Evolutionary conservation across 2,888 invertebrate genomes (phyloP), one percentile per base, ranked within the genome.

Genomic region (Pandemis corylana): DNA sequence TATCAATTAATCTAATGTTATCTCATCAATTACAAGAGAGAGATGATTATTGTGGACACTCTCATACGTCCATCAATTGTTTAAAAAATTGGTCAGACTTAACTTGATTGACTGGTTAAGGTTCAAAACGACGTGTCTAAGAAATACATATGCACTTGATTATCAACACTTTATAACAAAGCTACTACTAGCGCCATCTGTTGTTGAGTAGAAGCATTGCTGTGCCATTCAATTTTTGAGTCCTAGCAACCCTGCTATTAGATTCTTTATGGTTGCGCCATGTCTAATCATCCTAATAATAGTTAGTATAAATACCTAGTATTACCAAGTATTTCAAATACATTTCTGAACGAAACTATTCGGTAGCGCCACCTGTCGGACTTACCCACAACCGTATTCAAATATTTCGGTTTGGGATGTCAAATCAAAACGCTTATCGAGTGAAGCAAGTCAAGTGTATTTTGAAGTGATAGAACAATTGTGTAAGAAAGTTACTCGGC

Each of bases 371-470:
- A 84, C 84, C 89, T 89, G 81, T 78, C 81, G 85, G 82, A 80
- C 78, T 15, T 70, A 65, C 20, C 6, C n/a, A 5, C 74, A 80
- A 87, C 79, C 82, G 82, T 83, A 89, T 93, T 93, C 84, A 90
- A 94, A 92, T 83, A 88, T 87, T 88, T 89, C 92, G 85, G 91
- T 92, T 91, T 90, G 84, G 62, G 76, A 79, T 80, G 82, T 83
- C 86, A 87, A 87, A 84, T 85, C 86, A 87, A 87, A 87, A 87
- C 81, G 78, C 80, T 77, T 81, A 88, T 88, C 91, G 87, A 86
- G 82, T 82, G 80, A 81, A 72, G 20, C 41, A 74, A 20, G 59
- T 61, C 42, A 63, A 67, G 66, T 75, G 53, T 56, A 36, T 49
- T 49, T 49, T 71, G 2, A 61, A 51, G 3, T 15, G 5, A 36